Base-by-base conservation (phyloP, 2,797 vertebrate species). In the Enteromius thamalakanensis region DNA sequence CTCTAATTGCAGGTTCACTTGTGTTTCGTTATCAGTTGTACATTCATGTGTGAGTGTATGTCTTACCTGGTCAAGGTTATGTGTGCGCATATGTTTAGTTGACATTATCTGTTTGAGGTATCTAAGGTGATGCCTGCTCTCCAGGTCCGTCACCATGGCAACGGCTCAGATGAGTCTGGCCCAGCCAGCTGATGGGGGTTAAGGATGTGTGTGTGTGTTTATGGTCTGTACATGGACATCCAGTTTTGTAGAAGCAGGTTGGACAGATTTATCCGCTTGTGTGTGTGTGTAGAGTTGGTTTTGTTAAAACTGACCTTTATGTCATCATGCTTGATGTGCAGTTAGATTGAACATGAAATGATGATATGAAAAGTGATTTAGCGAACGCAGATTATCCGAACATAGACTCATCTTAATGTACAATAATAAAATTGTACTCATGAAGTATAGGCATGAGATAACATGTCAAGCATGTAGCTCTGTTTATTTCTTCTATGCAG, bases 71-170 rank as follows among this genome's bases (percentile, higher is more conserved):
- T 69, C 49, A 34, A 70, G 77, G 47, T 79, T 83, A 32, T 82
- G 75, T 85, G 68, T 79, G 77, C 76, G 76, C 78, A 49, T 79
- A 74, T 82, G 65, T 83, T 78, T 88, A 84, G 76, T 75, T 85
- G 80, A 88, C 87, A 90, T 90, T 87, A 90, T 88, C 87, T 85
- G 70, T 80, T 75, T 84, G 64, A 87, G 84, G 87, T 81, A 89
- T 88, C 87, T 86, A 85, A 89, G 89, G 84, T 86, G 86, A 90
- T 84, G 84, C 85, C 87, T 86, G 78, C 67, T 79, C 79, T 80
- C 81, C 64, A 29, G 80, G 87, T 75, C 81, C 42, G 83, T 90
- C 77, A 68, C 82, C 71, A 83, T 84, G 76, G 80, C 70, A 87
- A 89, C 79, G 45, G 74, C 82, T 89, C 75, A 83, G 84, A 85